Evolutionary conservation across 2,797 vertebrate species (phyloP).

Genomic region (Decapterus maruadsi): DNA sequence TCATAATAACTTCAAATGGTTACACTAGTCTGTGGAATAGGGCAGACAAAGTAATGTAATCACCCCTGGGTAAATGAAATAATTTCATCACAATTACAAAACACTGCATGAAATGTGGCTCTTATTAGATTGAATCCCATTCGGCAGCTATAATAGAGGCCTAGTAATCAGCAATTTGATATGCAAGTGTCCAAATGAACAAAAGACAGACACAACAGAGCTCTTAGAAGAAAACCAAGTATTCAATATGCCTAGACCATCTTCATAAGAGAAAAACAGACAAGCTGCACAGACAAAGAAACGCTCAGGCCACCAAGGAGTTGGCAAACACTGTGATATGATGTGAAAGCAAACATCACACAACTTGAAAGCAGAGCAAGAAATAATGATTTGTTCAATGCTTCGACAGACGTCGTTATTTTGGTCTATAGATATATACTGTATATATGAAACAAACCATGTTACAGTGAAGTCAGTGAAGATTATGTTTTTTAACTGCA

Average conservation of each 20-base stretch:
- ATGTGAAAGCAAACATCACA: neutral
- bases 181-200: neutral
- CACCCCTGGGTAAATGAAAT: neutral
- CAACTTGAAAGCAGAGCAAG: neutral
- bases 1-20: constrained; percentile 24
- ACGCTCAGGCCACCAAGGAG: neutral
- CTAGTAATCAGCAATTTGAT: neutral
- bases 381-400: neutral
- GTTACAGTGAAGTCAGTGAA: no score
- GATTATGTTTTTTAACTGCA: neutral
- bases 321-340: neutral
- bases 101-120: neutral
- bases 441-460: neutral
- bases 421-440: neutral
- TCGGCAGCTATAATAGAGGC: neutral
- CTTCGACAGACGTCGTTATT: neutral
- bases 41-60: neutral
- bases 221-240: neutral
- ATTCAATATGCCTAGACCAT: neutral
- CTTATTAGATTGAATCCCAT: neutral
- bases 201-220: neutral
- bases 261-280: neutral
- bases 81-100: neutral
- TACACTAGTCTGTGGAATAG: neutral
- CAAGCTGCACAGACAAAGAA: neutral